Evolutionary conservation across 2,888 invertebrate genomes (phyloP), one percentile per base, ranked within the genome.

Genomic region (Dicycla oo): DNA sequence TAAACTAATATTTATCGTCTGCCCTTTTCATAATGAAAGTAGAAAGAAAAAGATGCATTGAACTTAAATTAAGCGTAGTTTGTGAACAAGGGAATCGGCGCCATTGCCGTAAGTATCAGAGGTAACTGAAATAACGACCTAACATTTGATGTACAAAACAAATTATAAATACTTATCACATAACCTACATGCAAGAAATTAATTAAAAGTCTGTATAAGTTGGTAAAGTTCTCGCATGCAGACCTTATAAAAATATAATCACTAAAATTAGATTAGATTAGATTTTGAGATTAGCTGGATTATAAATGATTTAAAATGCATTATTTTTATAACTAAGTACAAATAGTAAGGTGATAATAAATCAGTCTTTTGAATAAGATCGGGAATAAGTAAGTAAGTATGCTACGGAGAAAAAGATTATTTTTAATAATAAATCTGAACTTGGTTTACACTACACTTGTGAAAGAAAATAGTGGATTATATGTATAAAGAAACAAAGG

Each of bases 351-450:
- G 45, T 40, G 54, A 66, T 60, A 47, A 71, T 54, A 69, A 73
- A 26, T 81, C 81, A 81, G 81, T 81, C 81, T 81, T 81, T 57
- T 58, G 43, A 68, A 61, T 56, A 69, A 71, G 75, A 78, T 78
- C 68, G 23, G 20, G 23, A 40, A 64, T 53, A 49, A 13, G 15
- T 30, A 30, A 10, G 30, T 49, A n/a, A 15, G 30, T 49, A 30
- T n/a, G 30, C 15, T 10, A 49, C 10, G n/a, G 49, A 18, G 20
- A 45, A n/a, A 7, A 1, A 20, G 18, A 0, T 1, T 3, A 10
- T 3, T 23, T 23, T 11, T 0, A 26, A 15, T 11, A 4, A 51
- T 2, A 18, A 45, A 0, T 45, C 3, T 4, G 43, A 8, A 72
- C 45, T 45, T 51, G 15, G 11, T 45, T 45, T 38, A 43, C 5